Base-by-base conservation (phyloP, 2,888 invertebrate species). In the Lingula anatina region DNA sequence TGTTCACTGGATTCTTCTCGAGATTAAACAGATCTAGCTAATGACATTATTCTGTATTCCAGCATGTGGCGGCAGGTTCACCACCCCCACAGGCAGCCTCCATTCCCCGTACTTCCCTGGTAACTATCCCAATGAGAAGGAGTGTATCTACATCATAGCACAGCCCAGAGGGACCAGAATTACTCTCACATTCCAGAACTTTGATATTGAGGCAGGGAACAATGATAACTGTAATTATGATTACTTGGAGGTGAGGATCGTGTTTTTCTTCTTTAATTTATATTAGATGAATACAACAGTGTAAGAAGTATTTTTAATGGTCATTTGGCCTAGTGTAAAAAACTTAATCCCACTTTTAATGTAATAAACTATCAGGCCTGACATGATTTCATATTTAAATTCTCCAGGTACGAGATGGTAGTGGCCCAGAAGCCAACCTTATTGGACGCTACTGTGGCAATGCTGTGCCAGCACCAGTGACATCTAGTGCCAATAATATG, bases 401-500 rank as follows among this genome's bases (percentile, higher is more conserved):
- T 4, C 26, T 42, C 18, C 84, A 85, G 44, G 86, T 96, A 1
- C 82, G 91, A 38, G 94, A 96, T 73, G 96, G 96, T 18, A 91
- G 90, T 81, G 83, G 0, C 64, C 84, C 85, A 21, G 86, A 87
- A n/a, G 88, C 89, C 0, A 83, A 84, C 1, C 84, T 86, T 49
- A 87, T 89, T 61, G 85, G 73, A 3, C 53, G 86, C 63, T 90
- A 86, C 71, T 96, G 96, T 75, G 94, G 94, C 36, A 86, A 75
- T 20, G 76, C 79, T 5, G 61, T 82, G n/a, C 88, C 89, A 0
- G 75, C 50, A 1, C 59, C 78, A 1, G 82, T 84, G 54, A 75
- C 83, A 0, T 83, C 84, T 1, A 79, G 82, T 1, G 78, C 77
- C 0, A 79, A 62, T 47, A 41, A 51, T 12, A 63, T 74, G 62